These are phyloP conservation scores for Coregonus suidteri DNA, from an alignment of 2,797 vertebrate species.

Conservation along the genomic window DNA sequence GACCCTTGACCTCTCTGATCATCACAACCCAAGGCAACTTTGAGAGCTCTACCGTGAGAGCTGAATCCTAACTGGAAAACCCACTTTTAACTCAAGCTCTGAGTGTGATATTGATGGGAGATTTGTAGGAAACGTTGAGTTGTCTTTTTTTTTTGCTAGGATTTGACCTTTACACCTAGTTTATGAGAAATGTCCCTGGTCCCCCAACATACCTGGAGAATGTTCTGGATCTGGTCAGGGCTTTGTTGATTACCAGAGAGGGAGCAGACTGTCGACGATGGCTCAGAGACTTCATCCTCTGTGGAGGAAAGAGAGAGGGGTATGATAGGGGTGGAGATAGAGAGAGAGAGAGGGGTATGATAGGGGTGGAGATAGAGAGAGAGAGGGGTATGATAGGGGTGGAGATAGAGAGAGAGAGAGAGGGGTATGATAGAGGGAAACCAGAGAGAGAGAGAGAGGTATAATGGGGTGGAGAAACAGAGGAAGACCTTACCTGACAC, in stretches of 20 bases:
- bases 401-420: not conserved
- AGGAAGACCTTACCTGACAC: too few relatives aligned
- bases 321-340: not conserved
- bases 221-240: slow-evolving; percentile 85
- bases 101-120: too few relatives aligned
- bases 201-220: slow-evolving; percentile 78
- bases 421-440: too few relatives aligned
- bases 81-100: too few relatives aligned
- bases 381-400: not conserved
- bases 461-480: too few relatives aligned
- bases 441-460: too few relatives aligned
- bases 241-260: slow-evolving; percentile 88
- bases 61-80: too few relatives aligned
- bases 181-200: not conserved
- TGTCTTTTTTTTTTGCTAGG: not conserved
- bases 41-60: too few relatives aligned
- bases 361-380: not conserved
- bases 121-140: too few relatives aligned
- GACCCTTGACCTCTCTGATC: not conserved
- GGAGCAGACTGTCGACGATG: slow-evolving; percentile 90
- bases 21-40: too few relatives aligned
- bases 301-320: slow-evolving; percentile 32
- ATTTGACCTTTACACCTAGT: not conserved
- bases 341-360: not conserved
- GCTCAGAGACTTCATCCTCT: slow-evolving; percentile 88